Evolutionary conservation across 2,888 invertebrate genomes (phyloP).

Genomic region (Dilophus febrilis): DNA sequence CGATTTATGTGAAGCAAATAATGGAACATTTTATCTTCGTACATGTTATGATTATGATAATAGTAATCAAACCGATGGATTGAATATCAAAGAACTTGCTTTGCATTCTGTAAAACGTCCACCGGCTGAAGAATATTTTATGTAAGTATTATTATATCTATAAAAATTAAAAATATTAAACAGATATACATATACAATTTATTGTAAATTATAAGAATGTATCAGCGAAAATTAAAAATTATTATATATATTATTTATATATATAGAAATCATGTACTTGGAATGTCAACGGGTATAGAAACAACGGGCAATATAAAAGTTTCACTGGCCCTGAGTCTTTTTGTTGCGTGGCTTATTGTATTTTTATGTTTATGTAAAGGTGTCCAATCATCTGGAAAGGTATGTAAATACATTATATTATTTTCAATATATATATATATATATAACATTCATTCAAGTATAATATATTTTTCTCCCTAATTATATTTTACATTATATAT

Average conservation of each 20-base stretch:
- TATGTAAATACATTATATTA: too few species aligned
- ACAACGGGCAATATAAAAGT: constrained; percentile 47
- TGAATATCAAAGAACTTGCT: constrained; percentile 39
- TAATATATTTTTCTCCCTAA: too few species aligned
- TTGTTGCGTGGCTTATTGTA: constrained; percentile 62
- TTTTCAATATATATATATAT: too few species aligned
- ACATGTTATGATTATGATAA: constrained; percentile 47
- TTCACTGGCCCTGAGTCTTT: constrained; percentile 54
- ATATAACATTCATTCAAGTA: too few species aligned
- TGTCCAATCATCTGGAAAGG: constrained; percentile 63
- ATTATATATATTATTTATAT: constrained; percentile 6
- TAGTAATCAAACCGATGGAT: constrained; percentile 33
- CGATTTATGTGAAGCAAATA: constrained; percentile 38
- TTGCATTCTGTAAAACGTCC: constrained; percentile 40
- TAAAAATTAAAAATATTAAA: too few species aligned
- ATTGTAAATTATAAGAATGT: too few species aligned
- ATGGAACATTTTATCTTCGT: constrained; percentile 46
- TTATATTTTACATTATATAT: too few species aligned
- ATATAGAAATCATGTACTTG: constrained; percentile 33
- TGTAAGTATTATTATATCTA: constrained; percentile 31
- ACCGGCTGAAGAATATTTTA: constrained; percentile 58
- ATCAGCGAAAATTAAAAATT: too few species aligned
- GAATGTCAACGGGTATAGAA: constrained; percentile 53
- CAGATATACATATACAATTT: too few species aligned
- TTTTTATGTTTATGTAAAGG: constrained; percentile 64